Conservation (phyloP, 1,140 invertebrate genomes). For the Coboldia fuscipes region DNA sequence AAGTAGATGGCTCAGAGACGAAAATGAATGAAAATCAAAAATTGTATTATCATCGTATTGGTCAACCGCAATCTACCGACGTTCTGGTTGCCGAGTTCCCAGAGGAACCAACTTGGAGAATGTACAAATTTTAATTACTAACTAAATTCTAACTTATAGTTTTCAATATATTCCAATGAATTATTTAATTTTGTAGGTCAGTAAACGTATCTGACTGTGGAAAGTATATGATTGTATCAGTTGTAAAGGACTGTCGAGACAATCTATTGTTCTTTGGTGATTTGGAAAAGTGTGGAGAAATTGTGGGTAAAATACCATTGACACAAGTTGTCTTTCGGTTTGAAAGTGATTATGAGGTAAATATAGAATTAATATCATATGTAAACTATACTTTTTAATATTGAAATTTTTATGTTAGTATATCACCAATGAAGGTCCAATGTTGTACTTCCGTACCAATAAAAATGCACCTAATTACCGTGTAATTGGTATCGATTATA, state of each 20-base stretch:
- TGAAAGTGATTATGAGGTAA: constrained; percentile 85
- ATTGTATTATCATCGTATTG: constrained; percentile 77
- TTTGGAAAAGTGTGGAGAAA: constrained; percentile 34
- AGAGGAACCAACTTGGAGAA: constrained; percentile 78
- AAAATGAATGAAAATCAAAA: constrained; percentile 75
- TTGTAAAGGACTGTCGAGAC: constrained; percentile 67
- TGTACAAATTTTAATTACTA: constrained; percentile 38
- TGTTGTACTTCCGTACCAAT: constrained; percentile 81
- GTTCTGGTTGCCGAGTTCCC: constrained; percentile 77
- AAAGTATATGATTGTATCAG: constrained; percentile 59
- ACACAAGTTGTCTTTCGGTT: constrained; percentile 68
- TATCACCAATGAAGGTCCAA: constrained; percentile 67
- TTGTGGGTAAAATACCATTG: constrained; percentile 38
- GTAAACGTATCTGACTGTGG: constrained; percentile 78
- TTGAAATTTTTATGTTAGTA: constrained; percentile 37
- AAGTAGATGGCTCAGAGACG: constrained; percentile 79
- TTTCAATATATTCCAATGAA: too few species aligned
- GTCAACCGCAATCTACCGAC: constrained; percentile 74
- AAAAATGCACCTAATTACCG: constrained; percentile 82
- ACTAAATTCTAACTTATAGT: not conserved
- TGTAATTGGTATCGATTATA: constrained; percentile 74
- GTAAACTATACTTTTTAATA: constrained; percentile 1
- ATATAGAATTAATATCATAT: constrained; percentile 5
- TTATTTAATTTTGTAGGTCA: constrained; percentile 28
- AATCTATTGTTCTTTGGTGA: constrained; percentile 71